Base-by-base conservation (phyloP, 1,140 invertebrate species). In the Drosophila nikananu region DNA sequence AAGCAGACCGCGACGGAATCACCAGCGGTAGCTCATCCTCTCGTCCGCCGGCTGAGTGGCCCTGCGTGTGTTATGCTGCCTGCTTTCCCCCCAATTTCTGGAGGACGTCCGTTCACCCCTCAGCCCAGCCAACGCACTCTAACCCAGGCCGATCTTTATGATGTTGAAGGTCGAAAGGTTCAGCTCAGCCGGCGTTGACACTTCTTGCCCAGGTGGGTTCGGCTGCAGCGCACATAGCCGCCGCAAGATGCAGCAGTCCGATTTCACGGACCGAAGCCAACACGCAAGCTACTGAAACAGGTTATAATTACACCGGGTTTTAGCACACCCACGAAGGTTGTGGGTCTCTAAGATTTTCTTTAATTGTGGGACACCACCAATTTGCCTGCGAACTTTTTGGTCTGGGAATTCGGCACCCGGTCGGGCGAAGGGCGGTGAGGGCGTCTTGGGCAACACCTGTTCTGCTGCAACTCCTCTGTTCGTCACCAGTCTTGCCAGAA, bases 1-100 rank as follows among this genome's bases (percentile, higher is more conserved):
- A 92, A 92, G 90, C 86, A 92, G 90, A 92, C 90, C 89, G 89
- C 78, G 54, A 76, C 77, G 73, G 68, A 90, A 80, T 75, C 39
- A 32, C 60, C 51, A 49, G 51, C 57, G 12, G 60, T 21, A 39
- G 27, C 25, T 17, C 49, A 23, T 19, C 61, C 41, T 58, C 62
- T 44, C 25, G 42, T 52, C 51, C 73, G 63, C 57, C 73, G 86
- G 64, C 65, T 82, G 79, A 62, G 75, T 82, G 77, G 80, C 63
- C 35, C 83, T 91, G 87, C 83, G 83, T 86, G 87, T 83, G 83
- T 86, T 91, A 75, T 86, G 87, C 75, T 86, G 74, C 51, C 81
- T 91, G 83, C 77, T 78, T 78, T 79, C 81, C 73, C 63, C 75
- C 52, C 63, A 72, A 71, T 64, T 84, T 84, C 76, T 84, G 76